Percentiles rank a stretch among this genome's conserved stretches.
These are phyloP conservation scores for Drosophila koepferae DNA, from an alignment of 2,888 invertebrate genomes.

Conservation along the genomic window DNA sequence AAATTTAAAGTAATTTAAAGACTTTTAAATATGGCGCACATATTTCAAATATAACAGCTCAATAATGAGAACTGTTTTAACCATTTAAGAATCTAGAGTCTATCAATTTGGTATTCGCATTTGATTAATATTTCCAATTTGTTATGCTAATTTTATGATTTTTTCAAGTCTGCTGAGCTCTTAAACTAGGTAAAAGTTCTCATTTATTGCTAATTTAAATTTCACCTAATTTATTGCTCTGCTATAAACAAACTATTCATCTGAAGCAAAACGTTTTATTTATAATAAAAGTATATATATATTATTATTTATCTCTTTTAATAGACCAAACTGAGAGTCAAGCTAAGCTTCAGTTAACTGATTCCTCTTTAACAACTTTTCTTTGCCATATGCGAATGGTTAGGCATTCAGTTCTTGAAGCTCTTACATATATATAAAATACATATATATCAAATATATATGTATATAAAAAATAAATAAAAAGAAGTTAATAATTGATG, in stretches of 20 bases:
- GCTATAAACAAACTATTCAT: not conserved
- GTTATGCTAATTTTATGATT: not conserved
- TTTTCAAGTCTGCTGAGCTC: not conserved
- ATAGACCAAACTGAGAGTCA: not conserved
- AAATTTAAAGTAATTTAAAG: not conserved
- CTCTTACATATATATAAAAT: not conserved
- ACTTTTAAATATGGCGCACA: not conserved
- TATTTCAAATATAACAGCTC: not conserved
- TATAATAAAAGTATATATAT: not conserved
- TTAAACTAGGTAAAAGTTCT: slow-evolving; percentile 5
- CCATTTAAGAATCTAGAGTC: not conserved
- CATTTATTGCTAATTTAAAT: not conserved
- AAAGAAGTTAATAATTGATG: too few species aligned
- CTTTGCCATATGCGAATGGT: not conserved
- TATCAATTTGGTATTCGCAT: not conserved
- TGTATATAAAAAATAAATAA: too few species aligned
- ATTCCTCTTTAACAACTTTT: not conserved
- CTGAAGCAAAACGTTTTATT: not conserved
- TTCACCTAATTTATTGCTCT: not conserved
- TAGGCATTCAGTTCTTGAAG: not conserved
- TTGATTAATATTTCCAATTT: not conserved
- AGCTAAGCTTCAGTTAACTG: not conserved
- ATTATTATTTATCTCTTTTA: not conserved
- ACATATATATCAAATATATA: not conserved
- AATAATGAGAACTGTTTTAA: not conserved